phyloP scores from a whole-genome alignment of 35 echinoderm and acorn worm genomes.

The Nesometra sesokonis region DNA sequence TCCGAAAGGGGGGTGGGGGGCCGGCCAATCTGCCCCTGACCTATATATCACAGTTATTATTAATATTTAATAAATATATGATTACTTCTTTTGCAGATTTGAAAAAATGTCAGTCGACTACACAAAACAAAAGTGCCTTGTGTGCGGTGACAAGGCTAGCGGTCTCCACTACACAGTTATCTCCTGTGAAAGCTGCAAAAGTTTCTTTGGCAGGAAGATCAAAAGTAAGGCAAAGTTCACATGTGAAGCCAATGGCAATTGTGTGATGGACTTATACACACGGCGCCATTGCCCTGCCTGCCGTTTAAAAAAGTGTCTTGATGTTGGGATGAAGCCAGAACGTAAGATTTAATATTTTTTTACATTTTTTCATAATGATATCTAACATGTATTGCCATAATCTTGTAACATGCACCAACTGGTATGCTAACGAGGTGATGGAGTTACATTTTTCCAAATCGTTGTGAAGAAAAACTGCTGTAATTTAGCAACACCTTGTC shows the following conservation, averaged over 20 bases:
- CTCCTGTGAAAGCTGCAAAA: slow-evolving; percentile 98
- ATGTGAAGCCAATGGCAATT: slow-evolving; percentile 95
- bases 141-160: slow-evolving; percentile 97
- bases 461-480: no score
- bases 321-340: slow-evolving; percentile 99
- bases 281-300: slow-evolving; percentile 96
- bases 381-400: no score
- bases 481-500: no score
- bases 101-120: slow-evolving; percentile 99
- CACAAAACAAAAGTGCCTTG: slow-evolving; percentile 96
- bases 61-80: neutral
- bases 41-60: no score
- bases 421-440: no score
- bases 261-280: slow-evolving; percentile 98
- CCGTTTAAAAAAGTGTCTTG: slow-evolving; percentile 87
- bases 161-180: slow-evolving; percentile 96
- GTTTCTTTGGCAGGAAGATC: slow-evolving; percentile 98
- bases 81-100: slow-evolving; percentile 45
- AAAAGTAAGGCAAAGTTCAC: slow-evolving; percentile 98
- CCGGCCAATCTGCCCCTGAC: no score
- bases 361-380: neutral
- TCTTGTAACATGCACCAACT: no score
- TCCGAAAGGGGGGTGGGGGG: no score
- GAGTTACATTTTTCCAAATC: no score
- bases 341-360: slow-evolving; percentile 41